Evolutionary conservation across 2,113 vertebrate genomes (phyloP).

Genomic region (Aleadryas rufinucha): DNA sequence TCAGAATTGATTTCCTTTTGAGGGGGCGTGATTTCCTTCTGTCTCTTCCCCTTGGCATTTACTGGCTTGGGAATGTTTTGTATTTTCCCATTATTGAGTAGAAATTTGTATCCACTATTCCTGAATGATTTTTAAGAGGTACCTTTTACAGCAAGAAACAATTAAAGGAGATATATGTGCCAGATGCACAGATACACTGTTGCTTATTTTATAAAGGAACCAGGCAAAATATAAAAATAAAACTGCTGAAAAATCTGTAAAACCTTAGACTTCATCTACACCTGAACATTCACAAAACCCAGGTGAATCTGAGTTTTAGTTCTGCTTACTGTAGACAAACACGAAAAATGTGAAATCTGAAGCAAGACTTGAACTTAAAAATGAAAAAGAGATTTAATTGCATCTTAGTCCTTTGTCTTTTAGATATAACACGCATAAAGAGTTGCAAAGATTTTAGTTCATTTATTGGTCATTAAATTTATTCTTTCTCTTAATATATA

Average conservation of each 20-base stretch:
- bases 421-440: not conserved
- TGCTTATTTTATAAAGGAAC: not conserved
- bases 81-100: not conserved
- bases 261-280: not conserved
- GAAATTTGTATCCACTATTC: not conserved
- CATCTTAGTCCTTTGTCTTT: not conserved
- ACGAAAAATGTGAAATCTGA: not conserved
- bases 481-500: not conserved
- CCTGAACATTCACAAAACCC: not conserved
- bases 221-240: not conserved
- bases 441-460: not conserved
- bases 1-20: constrained; percentile 17
- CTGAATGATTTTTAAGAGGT: constrained; percentile 14
- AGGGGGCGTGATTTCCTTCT: not conserved
- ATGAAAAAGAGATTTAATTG: not conserved
- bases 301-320: not conserved
- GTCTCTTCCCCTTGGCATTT: not conserved
- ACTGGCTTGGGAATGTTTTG: not conserved
- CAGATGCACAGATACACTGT: not conserved
- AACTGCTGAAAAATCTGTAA: not conserved
- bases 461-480: not conserved
- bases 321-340: not conserved
- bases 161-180: not conserved
- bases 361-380: not conserved
- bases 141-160: not conserved